These are phyloP conservation scores for Augiades crinisus DNA, from an alignment of 2,888 invertebrate genomes.

Conservation along the genomic window DNA sequence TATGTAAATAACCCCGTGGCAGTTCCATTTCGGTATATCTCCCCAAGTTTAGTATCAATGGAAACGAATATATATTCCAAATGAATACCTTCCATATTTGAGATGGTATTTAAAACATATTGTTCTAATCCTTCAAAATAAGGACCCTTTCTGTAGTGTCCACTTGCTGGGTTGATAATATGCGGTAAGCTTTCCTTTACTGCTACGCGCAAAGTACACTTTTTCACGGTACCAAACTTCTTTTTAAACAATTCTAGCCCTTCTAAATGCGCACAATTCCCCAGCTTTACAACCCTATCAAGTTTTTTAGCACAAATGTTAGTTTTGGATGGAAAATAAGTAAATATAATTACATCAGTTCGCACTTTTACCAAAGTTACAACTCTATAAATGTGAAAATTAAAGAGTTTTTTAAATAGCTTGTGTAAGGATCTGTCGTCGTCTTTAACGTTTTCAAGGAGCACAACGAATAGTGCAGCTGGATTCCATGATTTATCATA, in stretches of 20 bases:
- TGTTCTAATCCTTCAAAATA: background rate
- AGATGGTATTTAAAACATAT: background rate
- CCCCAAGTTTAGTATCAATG: background rate
- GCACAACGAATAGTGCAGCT: background rate
- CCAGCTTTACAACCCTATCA: background rate
- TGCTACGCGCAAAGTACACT: background rate
- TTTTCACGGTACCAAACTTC: background rate
- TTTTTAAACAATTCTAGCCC: background rate
- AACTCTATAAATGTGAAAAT: slow-evolving; percentile 2
- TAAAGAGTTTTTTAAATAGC: background rate
- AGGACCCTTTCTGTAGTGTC: background rate
- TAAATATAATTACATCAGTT: background rate
- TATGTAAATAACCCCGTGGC: background rate
- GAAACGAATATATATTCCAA: background rate
- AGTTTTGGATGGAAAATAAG: background rate
- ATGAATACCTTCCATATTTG: background rate
- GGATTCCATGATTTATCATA: background rate
- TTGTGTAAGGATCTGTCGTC: background rate
- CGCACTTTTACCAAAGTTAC: background rate
- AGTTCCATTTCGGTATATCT: background rate
- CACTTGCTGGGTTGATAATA: background rate
- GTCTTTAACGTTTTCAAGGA: background rate
- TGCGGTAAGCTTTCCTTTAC: background rate
- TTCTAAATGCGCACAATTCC: background rate
- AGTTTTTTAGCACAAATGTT: slow-evolving; percentile 1